phyloP scores from a whole-genome alignment of 1,140 invertebrate genomes.

The Phthorimaea operculella region DNA sequence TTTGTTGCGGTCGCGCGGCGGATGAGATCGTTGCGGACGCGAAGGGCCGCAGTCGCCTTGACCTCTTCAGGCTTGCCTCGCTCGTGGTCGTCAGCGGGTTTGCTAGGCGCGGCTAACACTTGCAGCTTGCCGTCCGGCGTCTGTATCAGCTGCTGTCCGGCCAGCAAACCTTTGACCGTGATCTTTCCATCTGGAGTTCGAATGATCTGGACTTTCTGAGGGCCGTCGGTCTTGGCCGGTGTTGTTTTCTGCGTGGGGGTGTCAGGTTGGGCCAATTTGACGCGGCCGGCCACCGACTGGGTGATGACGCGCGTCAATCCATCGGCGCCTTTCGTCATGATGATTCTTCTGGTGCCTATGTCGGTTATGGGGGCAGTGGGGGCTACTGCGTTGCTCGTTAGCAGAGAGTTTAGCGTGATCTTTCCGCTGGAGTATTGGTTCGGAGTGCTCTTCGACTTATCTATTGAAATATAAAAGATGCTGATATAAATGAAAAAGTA shows the following conservation, averaged over 20 bases:
- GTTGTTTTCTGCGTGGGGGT: constrained; percentile 33
- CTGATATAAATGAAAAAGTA: not conserved
- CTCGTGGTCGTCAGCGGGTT: constrained; percentile 17
- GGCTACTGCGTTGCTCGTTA: constrained; percentile 68
- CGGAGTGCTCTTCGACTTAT: constrained; percentile 50
- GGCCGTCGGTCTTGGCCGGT: constrained; percentile 50
- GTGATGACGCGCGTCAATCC: constrained; percentile 81
- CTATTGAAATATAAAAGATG: constrained; percentile 26
- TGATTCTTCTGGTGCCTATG: constrained; percentile 77
- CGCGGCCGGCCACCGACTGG: constrained; percentile 52
- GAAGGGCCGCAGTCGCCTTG: constrained; percentile 14
- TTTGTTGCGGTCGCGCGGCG: no score
- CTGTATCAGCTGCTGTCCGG: constrained; percentile 93
- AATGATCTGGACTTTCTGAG: constrained; percentile 90
- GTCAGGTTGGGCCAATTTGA: constrained; percentile 33
- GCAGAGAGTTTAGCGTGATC: constrained; percentile 75
- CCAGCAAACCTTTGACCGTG: constrained; percentile 89
- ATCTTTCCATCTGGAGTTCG: constrained; percentile 90
- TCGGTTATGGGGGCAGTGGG: constrained; percentile 74
- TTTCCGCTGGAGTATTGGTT: constrained; percentile 71
- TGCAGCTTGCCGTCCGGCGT: constrained; percentile 94
- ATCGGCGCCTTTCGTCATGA: constrained; percentile 85
- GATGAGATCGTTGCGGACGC: no score
- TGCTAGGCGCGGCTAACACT: constrained; percentile 69
- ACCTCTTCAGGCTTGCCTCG: constrained; percentile 23